Evolutionary conservation across 2,888 invertebrate species (phyloP).

Genomic region (Arrhopalites spinosus): DNA sequence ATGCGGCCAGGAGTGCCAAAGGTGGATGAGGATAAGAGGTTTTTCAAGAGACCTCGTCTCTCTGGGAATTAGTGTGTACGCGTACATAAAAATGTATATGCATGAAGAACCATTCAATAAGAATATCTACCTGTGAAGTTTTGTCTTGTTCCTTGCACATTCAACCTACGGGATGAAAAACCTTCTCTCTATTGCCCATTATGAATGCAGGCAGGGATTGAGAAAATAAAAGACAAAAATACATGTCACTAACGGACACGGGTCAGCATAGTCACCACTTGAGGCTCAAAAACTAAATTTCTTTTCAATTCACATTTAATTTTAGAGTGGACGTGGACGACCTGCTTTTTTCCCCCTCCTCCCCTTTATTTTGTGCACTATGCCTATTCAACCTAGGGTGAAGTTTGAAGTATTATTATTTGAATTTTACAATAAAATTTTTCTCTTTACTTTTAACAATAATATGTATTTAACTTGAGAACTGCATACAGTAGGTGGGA

Average conservation of each 20-base stretch:
- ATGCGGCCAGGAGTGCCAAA: constrained; percentile 10
- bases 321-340: constrained; percentile 14
- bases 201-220: constrained; percentile 8
- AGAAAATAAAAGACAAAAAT: constrained; percentile 2
- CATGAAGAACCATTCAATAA: no score
- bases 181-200: constrained; percentile 9
- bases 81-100: not conserved
- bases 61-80: not conserved
- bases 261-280: constrained; percentile 21
- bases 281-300: not conserved
- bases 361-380: not conserved
- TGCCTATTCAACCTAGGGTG: not conserved
- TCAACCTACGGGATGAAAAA: not conserved
- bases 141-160: no score
- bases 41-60: constrained; percentile 6
- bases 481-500: no score
- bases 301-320: constrained; percentile 8
- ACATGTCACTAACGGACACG: constrained; percentile 25
- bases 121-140: no score
- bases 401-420: not conserved
- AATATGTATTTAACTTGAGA: no score
- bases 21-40: constrained; percentile 14
- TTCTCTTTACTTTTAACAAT: no score
- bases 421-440: constrained; percentile 4
- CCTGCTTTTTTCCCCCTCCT: not conserved